Percentiles rank a stretch among this genome's conserved stretches.
phyloP scores from a whole-genome alignment of 2,888 invertebrate species.

The Unio delphinus region DNA sequence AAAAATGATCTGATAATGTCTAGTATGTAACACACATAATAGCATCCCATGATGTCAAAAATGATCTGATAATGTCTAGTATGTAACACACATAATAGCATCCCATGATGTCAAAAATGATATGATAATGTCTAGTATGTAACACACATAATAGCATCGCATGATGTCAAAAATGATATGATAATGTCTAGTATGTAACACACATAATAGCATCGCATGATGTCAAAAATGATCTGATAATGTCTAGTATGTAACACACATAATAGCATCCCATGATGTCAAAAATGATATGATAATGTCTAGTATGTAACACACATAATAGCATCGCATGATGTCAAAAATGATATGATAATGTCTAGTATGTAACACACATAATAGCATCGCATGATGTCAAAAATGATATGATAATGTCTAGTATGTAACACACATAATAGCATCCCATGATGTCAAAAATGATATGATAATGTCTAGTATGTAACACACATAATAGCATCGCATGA shows the following conservation, averaged over 20 bases:
- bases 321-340: no score
- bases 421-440: no score
- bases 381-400: neutral
- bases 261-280: no score
- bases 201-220: no score
- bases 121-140: neutral
- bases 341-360: neutral
- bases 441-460: neutral
- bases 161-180: neutral
- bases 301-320: no score
- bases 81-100: no score
- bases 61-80: neutral
- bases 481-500: no score
- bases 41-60: no score
- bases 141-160: no score
- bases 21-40: no score
- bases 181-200: neutral
- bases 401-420: neutral
- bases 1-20: neutral
- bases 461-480: neutral
- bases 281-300: neutral
- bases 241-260: neutral
- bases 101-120: neutral
- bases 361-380: no score
- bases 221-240: neutral